phyloP scores from a whole-genome alignment of 2,888 invertebrate genomes.

The Lasioglossum vierecki region DNA sequence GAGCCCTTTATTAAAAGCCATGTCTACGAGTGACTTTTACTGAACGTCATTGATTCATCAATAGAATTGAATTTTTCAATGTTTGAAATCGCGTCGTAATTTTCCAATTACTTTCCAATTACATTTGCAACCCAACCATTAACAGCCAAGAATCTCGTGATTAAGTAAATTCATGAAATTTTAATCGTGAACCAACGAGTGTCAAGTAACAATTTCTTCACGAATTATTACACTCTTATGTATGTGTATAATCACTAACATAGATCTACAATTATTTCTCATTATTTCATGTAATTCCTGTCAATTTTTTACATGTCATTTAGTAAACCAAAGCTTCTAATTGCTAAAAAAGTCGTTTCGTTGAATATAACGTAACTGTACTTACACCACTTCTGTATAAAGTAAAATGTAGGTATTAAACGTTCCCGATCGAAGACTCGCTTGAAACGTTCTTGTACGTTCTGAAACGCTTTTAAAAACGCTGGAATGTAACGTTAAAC shows the following conservation, averaged over 20 bases:
- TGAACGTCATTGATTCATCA: background rate
- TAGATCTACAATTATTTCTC: background rate
- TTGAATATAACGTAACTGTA: too few species aligned
- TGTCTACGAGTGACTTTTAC: background rate
- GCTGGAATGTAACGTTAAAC: background rate
- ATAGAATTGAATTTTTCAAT: background rate
- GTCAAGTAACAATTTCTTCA: background rate
- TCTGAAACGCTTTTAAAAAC: background rate
- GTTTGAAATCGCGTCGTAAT: background rate
- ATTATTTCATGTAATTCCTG: too few species aligned
- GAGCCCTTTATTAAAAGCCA: background rate
- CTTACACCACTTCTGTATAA: too few species aligned
- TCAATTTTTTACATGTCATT: background rate
- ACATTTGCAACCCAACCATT: background rate
- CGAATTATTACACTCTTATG: background rate
- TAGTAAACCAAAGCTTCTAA: background rate
- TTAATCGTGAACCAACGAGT: background rate
- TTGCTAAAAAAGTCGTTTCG: background rate
- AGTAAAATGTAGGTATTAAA: too few species aligned
- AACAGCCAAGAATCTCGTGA: background rate
- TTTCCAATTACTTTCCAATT: too few species aligned
- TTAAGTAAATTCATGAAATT: background rate
- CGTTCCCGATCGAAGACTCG: background rate
- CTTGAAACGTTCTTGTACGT: background rate
- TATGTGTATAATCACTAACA: background rate